Evolutionary conservation across 2,888 invertebrate genomes (phyloP).

Genomic region (Drosophila melanosoma): DNA sequence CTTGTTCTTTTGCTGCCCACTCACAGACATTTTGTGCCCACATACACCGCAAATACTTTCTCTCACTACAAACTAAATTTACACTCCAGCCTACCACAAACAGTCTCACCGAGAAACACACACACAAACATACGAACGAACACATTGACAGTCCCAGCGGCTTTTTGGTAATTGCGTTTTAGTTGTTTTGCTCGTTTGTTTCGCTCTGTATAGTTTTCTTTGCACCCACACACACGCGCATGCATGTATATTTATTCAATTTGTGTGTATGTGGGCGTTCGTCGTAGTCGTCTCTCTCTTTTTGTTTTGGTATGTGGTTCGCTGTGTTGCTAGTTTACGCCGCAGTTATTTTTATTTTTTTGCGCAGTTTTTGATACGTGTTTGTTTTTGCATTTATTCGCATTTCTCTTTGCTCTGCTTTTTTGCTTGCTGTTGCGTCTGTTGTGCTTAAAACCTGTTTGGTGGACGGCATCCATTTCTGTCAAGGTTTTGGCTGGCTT

Average conservation of each 20-base stretch:
- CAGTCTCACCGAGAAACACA: conserved; percentile 10
- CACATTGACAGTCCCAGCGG: conserved; percentile 15
- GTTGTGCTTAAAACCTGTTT: conserved; percentile 68
- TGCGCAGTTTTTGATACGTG: conserved; percentile 33
- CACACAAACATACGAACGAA: conserved; percentile 15
- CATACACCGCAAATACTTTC: conserved; percentile 29
- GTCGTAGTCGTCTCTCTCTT: conserved; percentile 13
- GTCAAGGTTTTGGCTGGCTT: conserved; percentile 56
- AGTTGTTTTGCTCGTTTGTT: conserved; percentile 78
- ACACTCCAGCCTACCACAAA: conserved; percentile 11
- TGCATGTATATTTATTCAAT: neutral
- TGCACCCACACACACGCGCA: neutral
- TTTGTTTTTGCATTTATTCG: conserved; percentile 51
- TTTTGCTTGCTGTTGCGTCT: conserved; percentile 28
- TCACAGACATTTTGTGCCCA: neutral
- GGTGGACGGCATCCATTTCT: conserved; percentile 41
- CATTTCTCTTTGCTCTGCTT: conserved; percentile 60
- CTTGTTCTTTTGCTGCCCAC: conserved; percentile 17
- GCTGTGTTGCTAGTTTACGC: conserved; percentile 50
- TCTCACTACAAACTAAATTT: conserved; percentile 21
- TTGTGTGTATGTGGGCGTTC: conserved; percentile 15
- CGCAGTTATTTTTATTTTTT: conserved; percentile 39
- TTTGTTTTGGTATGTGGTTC: conserved; percentile 70
- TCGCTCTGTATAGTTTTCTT: conserved; percentile 64
- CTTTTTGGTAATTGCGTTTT: conserved; percentile 68